Percentiles rank a stretch among this genome's conserved stretches.
These are phyloP conservation scores for Sminthurides aquaticus DNA, from an alignment of 2,888 invertebrate genomes.

Conservation along the genomic window DNA sequence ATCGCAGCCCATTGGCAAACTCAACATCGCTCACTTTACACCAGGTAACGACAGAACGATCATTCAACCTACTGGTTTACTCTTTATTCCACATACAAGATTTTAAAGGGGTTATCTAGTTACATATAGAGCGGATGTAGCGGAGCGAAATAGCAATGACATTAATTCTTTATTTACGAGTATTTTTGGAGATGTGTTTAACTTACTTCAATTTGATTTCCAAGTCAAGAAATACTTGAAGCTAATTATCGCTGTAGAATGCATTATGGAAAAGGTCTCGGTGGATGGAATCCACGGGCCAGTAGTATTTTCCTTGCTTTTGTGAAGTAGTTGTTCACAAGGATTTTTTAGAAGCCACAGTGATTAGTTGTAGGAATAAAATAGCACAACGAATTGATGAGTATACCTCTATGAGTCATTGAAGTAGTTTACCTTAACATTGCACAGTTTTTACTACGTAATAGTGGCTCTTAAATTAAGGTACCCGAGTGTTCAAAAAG, in stretches of 20 bases:
- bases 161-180: neutral
- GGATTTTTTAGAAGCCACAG: neutral
- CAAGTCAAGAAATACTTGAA: neutral
- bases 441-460: neutral
- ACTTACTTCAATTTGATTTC: neutral
- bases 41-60: neutral
- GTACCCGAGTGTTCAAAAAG: neutral
- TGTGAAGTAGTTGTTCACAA: neutral
- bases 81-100: neutral
- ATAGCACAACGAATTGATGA: neutral
- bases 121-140: neutral
- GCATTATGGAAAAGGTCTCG: neutral
- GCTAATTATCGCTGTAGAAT: neutral
- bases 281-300: neutral
- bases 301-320: neutral
- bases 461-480: neutral
- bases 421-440: neutral
- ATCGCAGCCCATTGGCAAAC: neutral
- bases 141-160: neutral
- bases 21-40: neutral
- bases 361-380: neutral
- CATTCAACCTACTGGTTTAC: neutral
- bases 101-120: neutral
- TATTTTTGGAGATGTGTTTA: neutral
- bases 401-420: neutral